A percentile compares a stretch with the other conserved stretches of the same genome.
Evolutionary conservation across 1,140 invertebrate species (phyloP).

Genomic region (Scaptomyza montana): DNA sequence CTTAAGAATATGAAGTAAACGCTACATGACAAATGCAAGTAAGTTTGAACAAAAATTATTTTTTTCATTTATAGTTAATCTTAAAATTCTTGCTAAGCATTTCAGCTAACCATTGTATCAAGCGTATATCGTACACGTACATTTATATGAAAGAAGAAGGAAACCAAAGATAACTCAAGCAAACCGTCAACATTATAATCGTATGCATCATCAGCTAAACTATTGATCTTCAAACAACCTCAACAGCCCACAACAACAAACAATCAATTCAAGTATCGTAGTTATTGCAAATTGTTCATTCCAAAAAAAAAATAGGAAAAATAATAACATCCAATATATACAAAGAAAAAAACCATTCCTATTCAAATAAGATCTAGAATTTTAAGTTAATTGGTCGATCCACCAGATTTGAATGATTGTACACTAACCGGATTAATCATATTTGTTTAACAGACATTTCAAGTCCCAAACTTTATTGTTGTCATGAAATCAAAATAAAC

Average conservation of each 20-base stretch:
- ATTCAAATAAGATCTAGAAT: slow-evolving; percentile 34
- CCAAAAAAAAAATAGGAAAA: slow-evolving; percentile 32
- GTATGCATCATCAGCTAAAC: slow-evolving; percentile 68
- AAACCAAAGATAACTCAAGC: slow-evolving; percentile 70
- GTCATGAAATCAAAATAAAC: slow-evolving; percentile 45
- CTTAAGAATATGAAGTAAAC: slow-evolving; percentile 83
- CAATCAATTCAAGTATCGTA: slow-evolving; percentile 75
- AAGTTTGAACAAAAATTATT: not conserved
- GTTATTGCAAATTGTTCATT: slow-evolving; percentile 72
- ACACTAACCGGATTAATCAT: slow-evolving; percentile 33
- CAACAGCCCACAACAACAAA: slow-evolving; percentile 41
- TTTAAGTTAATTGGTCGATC: slow-evolving; percentile 63
- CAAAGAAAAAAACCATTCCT: not conserved
- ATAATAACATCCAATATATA: slow-evolving; percentile 22
- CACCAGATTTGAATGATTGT: slow-evolving; percentile 34
- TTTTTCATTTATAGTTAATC: too few relatives aligned
- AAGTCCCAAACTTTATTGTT: slow-evolving; percentile 62
- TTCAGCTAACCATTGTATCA: slow-evolving; percentile 34
- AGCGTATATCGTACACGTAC: slow-evolving; percentile 9
- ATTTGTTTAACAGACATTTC: slow-evolving; percentile 32
- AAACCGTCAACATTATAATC: slow-evolving; percentile 72
- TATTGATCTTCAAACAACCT: slow-evolving; percentile 55
- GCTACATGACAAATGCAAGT: slow-evolving; percentile 61
- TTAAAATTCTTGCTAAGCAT: not conserved
- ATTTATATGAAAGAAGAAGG: slow-evolving; percentile 48